Conservation (phyloP, 2,797 vertebrate genomes). For the Cryptoprocta ferox region DNA sequence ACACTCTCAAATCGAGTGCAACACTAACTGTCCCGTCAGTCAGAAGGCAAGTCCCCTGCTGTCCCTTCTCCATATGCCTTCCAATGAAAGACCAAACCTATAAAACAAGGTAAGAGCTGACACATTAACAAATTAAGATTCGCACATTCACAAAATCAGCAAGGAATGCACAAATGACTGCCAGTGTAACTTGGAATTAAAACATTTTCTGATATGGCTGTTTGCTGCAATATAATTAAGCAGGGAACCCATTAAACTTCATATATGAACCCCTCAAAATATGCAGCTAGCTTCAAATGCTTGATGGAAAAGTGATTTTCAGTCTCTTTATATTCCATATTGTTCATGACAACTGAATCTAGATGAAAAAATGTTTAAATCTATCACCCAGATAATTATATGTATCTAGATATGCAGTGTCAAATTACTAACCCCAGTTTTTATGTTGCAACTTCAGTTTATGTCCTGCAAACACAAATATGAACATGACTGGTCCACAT, state of each 20-base stretch:
- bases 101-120: background rate
- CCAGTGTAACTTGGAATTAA: background rate
- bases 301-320: background rate
- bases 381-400: background rate
- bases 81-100: background rate
- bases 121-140: background rate
- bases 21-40: background rate
- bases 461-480: background rate
- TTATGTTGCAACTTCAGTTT: background rate
- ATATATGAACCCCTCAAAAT: background rate
- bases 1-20: accelerated
- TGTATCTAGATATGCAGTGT: background rate
- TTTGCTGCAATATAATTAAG: slow-evolving; percentile 1
- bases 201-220: background rate
- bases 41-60: background rate
- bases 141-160: background rate
- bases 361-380: background rate
- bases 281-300: background rate
- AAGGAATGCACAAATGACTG: background rate
- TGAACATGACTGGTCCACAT: background rate
- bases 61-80: background rate
- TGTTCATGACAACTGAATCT: background rate
- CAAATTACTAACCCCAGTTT: background rate
- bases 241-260: background rate
- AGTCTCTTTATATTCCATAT: background rate